A percentile compares a stretch with the other conserved stretches of the same genome.
These are phyloP conservation scores for Pasiphila rectangulata DNA, from an alignment of 2,888 invertebrate genomes.

Conservation along the genomic window DNA sequence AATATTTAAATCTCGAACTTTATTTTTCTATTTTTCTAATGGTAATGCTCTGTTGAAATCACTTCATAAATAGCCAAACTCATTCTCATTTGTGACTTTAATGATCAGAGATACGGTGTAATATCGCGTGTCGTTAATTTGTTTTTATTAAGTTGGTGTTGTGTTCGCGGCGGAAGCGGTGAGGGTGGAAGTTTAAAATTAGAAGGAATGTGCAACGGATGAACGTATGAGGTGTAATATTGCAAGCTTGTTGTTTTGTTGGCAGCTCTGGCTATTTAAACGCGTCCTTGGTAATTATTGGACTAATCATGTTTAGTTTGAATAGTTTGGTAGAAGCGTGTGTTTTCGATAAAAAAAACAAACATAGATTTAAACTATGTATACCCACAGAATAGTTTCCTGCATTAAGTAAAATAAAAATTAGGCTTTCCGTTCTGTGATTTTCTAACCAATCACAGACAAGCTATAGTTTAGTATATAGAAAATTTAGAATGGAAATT, in stretches of 20 bases:
- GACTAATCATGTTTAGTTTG: not conserved
- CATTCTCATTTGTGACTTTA: slow-evolving; percentile 18
- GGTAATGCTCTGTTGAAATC: slow-evolving; percentile 53
- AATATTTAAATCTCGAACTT: slow-evolving; percentile 56
- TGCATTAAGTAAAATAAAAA: too few species aligned
- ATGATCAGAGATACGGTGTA: slow-evolving; percentile 9
- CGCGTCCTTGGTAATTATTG: slow-evolving; percentile 16
- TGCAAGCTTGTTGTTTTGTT: slow-evolving; percentile 41
- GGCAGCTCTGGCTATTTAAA: slow-evolving; percentile 24
- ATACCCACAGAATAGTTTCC: too few species aligned
- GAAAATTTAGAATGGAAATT: too few species aligned
- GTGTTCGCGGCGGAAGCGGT: slow-evolving; percentile 52
- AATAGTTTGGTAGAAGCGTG: too few species aligned
- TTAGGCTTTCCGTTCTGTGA: too few species aligned
- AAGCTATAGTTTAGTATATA: too few species aligned
- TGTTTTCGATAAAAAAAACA: not conserved
- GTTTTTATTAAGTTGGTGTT: slow-evolving; percentile 48
- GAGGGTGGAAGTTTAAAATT: slow-evolving; percentile 48
- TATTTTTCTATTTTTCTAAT: slow-evolving; percentile 55
- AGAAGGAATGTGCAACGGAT: slow-evolving; percentile 56
- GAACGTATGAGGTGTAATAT: slow-evolving; percentile 55
- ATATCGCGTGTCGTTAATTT: slow-evolving; percentile 27
- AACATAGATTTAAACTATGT: too few species aligned
- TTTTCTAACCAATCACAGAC: too few species aligned
- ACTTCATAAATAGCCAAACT: slow-evolving; percentile 39